Evolutionary conservation across 1,140 invertebrate species (phyloP).

Genomic region (Bombus vancouverensis): DNA sequence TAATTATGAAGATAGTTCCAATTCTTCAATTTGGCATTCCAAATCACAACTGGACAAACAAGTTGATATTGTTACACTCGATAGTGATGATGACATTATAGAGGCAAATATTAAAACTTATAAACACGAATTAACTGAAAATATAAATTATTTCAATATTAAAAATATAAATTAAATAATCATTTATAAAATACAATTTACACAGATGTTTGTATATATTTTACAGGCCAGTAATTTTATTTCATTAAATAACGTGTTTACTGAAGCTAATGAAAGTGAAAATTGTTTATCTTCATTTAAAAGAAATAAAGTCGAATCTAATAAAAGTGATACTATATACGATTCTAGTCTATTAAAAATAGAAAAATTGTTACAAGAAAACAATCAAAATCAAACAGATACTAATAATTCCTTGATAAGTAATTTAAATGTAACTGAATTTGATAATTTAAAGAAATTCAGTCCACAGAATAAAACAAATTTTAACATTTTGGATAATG

Average conservation of each 20-base stretch:
- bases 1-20: background rate
- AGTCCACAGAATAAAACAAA: background rate
- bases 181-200: slow-evolving; percentile 1
- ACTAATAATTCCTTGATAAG: background rate
- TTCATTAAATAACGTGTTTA: background rate
- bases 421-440: background rate
- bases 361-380: background rate
- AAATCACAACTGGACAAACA: background rate
- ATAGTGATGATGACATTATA: slow-evolving; percentile 71
- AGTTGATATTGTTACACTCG: slow-evolving; percentile 56
- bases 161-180: slow-evolving; percentile 2
- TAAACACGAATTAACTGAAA: background rate
- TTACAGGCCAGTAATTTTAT: slow-evolving; percentile 8
- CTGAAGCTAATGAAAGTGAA: slow-evolving; percentile 33
- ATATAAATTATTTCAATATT: background rate
- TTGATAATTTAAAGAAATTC: background rate
- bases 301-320: background rate
- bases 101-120: slow-evolving; percentile 60
- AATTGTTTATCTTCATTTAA: background rate
- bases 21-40: background rate
- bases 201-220: slow-evolving; percentile 4
- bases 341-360: background rate
- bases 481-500: background rate
- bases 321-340: background rate
- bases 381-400: slow-evolving; percentile 3